phyloP scores from a whole-genome alignment of 2,797 vertebrate species.

The Danio albolineatus region DNA sequence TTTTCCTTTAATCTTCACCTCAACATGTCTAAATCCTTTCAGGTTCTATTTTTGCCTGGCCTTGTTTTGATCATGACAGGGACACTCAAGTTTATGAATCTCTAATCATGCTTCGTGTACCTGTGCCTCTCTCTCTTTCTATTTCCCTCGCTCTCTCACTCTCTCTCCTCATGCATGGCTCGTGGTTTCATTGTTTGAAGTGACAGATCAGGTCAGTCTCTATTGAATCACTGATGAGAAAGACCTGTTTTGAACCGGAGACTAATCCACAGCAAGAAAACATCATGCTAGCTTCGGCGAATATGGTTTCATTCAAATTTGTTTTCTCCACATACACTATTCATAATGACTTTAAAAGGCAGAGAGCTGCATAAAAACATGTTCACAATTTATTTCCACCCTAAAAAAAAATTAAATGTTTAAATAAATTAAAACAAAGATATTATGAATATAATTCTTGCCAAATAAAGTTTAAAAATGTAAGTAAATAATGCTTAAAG shows the following conservation, averaged over 20 bases:
- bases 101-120: slow-evolving; percentile 53
- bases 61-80: slow-evolving; percentile 60
- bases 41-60: slow-evolving; percentile 56
- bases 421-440: neutral
- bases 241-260: slow-evolving; percentile 34
- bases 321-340: neutral
- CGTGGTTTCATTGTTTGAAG: slow-evolving; percentile 43
- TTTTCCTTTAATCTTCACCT: slow-evolving; percentile 61
- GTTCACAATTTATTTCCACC: neutral
- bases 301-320: neutral
- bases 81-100: slow-evolving; percentile 56
- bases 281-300: neutral
- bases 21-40: slow-evolving; percentile 55
- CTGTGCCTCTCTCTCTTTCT: neutral
- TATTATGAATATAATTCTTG: neutral
- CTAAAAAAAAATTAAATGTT: neutral
- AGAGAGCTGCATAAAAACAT: neutral
- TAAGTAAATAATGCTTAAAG: neutral
- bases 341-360: neutral
- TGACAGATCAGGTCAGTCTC: slow-evolving; percentile 34
- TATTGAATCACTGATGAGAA: slow-evolving; percentile 35
- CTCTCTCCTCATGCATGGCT: slow-evolving; percentile 17
- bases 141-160: neutral
- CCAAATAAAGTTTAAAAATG: neutral
- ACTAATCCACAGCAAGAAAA: neutral